phyloP scores from a whole-genome alignment of 2,797 vertebrate genomes.

The Poecilia picta region DNA sequence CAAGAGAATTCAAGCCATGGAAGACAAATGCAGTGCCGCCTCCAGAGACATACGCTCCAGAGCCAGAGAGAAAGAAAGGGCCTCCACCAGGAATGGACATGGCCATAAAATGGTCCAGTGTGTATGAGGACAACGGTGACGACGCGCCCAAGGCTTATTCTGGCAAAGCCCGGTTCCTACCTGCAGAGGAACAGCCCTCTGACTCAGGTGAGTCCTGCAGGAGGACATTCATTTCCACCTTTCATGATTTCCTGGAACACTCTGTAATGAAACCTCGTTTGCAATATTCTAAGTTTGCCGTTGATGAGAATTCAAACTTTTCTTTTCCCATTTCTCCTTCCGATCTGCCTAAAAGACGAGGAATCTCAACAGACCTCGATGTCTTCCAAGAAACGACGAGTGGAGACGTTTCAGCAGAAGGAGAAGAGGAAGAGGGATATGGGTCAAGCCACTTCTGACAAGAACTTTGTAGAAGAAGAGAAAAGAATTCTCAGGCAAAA shows the following conservation, averaged over 20 bases:
- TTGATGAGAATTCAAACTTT: not conserved
- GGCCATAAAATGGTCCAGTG: constrained; percentile 98
- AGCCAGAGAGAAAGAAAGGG: constrained; percentile 86
- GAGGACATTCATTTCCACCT: not conserved
- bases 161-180: constrained; percentile 81
- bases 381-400: constrained; percentile 87
- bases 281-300: not conserved
- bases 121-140: constrained; percentile 95
- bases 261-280: not conserved
- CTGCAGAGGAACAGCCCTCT: constrained; percentile 75
- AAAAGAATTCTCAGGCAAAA: constrained; percentile 84
- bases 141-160: constrained; percentile 85
- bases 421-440: constrained; percentile 88
- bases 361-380: constrained; percentile 76
- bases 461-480: constrained; percentile 86
- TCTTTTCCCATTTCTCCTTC: not conserved
- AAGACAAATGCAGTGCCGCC: constrained; percentile 90
- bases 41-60: constrained; percentile 85
- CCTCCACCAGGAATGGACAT: constrained; percentile 91
- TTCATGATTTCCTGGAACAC: not conserved
- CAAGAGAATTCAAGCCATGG: constrained; percentile 90
- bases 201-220: constrained; percentile 79
- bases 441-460: constrained; percentile 85
- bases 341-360: constrained; percentile 74
- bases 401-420: constrained; percentile 89